phyloP scores from a whole-genome alignment of 2,888 invertebrate species.

The Eledona agricola region DNA sequence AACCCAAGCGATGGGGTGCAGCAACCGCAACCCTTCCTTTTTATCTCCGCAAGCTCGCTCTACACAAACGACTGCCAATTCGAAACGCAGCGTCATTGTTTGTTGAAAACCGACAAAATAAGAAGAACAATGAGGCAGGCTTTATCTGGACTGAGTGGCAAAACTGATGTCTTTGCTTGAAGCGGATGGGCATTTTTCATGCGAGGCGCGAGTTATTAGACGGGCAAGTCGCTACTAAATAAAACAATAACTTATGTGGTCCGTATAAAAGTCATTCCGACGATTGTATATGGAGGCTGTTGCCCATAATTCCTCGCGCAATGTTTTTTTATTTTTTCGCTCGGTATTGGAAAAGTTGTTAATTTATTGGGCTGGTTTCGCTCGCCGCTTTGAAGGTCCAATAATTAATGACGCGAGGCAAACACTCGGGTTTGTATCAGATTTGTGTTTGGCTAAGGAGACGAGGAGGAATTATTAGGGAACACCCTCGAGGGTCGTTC shows the following conservation, averaged over 20 bases:
- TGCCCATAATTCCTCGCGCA: constrained; percentile 18
- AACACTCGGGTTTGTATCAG: too few species aligned
- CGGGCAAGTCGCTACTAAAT: constrained; percentile 13
- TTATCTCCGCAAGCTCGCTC: too few species aligned
- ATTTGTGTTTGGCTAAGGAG: constrained; percentile 19
- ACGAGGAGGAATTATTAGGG: constrained; percentile 20
- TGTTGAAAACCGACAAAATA: too few species aligned
- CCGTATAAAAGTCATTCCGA: constrained; percentile 20
- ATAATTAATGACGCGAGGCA: background rate
- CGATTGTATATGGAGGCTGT: constrained; percentile 19
- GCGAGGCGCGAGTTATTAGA: constrained; percentile 20
- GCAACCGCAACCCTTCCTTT: too few species aligned
- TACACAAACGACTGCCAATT: too few species aligned
- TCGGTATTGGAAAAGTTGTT: constrained; percentile 20
- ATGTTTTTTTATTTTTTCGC: constrained; percentile 21
- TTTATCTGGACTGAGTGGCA: too few species aligned
- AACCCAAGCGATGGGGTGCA: too few species aligned
- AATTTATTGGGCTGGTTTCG: constrained; percentile 13
- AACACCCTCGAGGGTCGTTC: constrained; percentile 8
- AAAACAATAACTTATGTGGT: constrained; percentile 24
- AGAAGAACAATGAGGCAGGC: too few species aligned
- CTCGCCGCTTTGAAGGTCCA: background rate
- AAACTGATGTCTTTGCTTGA: too few species aligned
- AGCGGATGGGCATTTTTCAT: constrained; percentile 10
- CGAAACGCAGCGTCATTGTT: too few species aligned